Conservation (phyloP, 2,888 invertebrate genomes). For the Oxycera nigricornis region DNA sequence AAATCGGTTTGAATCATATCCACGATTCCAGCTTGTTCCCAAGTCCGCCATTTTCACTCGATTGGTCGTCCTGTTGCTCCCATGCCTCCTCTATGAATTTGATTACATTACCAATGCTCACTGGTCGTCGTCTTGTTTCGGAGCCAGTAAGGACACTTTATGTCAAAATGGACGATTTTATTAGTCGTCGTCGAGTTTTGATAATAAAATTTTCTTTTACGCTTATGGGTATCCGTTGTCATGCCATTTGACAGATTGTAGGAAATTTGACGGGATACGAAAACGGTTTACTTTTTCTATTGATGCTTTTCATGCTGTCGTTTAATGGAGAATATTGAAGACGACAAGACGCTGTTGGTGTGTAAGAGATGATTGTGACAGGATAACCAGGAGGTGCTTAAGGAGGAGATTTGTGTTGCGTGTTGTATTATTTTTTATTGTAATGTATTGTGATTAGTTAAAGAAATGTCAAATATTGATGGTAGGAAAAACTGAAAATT, state of each 20-base stretch:
- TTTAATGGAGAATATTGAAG: slow-evolving; percentile 28
- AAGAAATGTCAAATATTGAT: no score
- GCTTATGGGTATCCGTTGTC: slow-evolving; percentile 41
- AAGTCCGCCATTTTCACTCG: background rate
- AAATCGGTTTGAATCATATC: slow-evolving; percentile 23
- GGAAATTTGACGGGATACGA: slow-evolving; percentile 38
- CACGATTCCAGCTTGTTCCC: slow-evolving; percentile 19
- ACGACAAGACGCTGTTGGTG: slow-evolving; percentile 26
- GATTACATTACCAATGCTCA: background rate
- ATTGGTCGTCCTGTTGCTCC: slow-evolving; percentile 29
- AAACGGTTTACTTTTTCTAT: slow-evolving; percentile 27
- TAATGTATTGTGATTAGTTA: no score
- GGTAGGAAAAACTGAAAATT: no score
- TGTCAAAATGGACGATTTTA: slow-evolving; percentile 38
- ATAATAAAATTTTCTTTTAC: slow-evolving; percentile 41
- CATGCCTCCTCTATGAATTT: slow-evolving; percentile 13
- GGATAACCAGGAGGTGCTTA: background rate
- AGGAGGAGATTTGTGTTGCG: background rate
- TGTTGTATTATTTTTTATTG: slow-evolving; percentile 24
- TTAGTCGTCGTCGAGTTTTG: slow-evolving; percentile 38
- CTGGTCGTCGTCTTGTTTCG: background rate
- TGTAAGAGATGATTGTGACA: background rate
- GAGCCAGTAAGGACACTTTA: slow-evolving; percentile 19
- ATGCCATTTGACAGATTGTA: slow-evolving; percentile 40
- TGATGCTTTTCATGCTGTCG: slow-evolving; percentile 15